Evolutionary conservation across 1,140 invertebrate genomes (phyloP), one percentile per base, ranked within the genome.

Genomic region (Cylas formicarius): DNA sequence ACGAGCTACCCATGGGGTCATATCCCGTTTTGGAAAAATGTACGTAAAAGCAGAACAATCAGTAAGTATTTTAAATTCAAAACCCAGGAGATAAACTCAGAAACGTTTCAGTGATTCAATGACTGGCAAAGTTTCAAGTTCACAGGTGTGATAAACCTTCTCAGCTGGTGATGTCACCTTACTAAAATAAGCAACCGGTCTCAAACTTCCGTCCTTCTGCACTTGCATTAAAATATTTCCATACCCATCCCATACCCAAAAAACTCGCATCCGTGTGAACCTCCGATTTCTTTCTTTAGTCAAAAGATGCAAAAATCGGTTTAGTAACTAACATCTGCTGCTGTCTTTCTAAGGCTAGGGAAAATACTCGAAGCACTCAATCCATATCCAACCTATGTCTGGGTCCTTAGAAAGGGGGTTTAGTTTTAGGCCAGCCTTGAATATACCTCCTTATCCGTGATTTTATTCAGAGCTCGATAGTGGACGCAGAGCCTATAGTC

Each of bases 401-500:
- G n/a, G n/a, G n/a, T n/a, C n/a, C n/a, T n/a, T n/a, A n/a, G n/a
- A n/a, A n/a, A n/a, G n/a, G n/a, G n/a, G n/a, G n/a, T n/a, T n/a
- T n/a, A n/a, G n/a, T n/a, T n/a, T n/a, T n/a, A n/a, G n/a, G 10
- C 48, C 60, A 60, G 44, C n/a, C n/a, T n/a, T n/a, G n/a, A n/a
- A n/a, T 50, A 68, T 8, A 46, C 44, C 39, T 66, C 52, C 54
- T 61, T 56, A 23, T 53, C 24, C 14, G 61, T 56, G 20, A 49
- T 52, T 35, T 54, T 58, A 53, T 76, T 76, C 4, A 75, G 43
- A 11, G 36, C 31, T 9, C 72, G 51, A 49, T 67, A 76, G 50
- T 78, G 72, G 0, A 75, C 51, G 57, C 72, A 77, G 10, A 75
- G 60, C 9, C 73, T 22, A 4, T 54, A 36, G 1, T 54, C 50